phyloP scores from a whole-genome alignment of 2,113 vertebrate species.

The Pterocles gutturalis region DNA sequence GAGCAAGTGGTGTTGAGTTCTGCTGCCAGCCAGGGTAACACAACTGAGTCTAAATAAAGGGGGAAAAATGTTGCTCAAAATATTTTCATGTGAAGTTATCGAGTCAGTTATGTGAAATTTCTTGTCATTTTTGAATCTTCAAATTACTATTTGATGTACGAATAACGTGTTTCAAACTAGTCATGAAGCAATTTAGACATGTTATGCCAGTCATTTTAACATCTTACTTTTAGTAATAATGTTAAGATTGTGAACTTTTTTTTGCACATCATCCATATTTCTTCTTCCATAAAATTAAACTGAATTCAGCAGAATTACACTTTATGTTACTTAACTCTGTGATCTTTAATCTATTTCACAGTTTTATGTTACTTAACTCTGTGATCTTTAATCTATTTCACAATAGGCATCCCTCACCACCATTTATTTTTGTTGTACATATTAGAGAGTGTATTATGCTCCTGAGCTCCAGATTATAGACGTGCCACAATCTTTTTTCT shows the following conservation, averaged over 20 bases:
- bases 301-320: background rate
- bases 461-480: background rate
- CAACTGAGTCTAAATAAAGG: background rate
- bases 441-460: background rate
- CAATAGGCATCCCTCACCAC: rapidly evolving
- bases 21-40: too few species aligned
- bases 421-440: background rate
- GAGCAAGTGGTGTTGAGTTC: too few species aligned
- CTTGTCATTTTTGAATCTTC: background rate
- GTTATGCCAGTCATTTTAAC: background rate
- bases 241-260: background rate
- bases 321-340: background rate
- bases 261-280: background rate
- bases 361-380: background rate
- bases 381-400: background rate
- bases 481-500: background rate
- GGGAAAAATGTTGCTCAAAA: background rate
- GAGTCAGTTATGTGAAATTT: background rate
- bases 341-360: too few species aligned
- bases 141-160: background rate
- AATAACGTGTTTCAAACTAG: background rate
- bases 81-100: background rate
- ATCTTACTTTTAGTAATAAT: background rate
- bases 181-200: background rate
- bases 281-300: background rate